phyloP scores from a whole-genome alignment of 2,797 vertebrate species.

The Lepilemur septentrionalis region DNA sequence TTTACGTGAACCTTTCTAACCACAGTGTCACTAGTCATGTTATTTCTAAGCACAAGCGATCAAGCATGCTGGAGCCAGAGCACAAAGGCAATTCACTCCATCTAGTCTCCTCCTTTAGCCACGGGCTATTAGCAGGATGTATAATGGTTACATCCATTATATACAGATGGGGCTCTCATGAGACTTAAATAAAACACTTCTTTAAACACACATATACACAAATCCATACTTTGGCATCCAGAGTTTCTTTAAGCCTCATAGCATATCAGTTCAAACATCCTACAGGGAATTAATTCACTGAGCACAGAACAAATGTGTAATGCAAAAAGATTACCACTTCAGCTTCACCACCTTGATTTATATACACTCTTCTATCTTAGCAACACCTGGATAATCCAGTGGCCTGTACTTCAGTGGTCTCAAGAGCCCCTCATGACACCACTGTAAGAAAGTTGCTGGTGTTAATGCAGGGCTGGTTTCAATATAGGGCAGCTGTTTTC shows the following conservation, averaged over 20 bases:
- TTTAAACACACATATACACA: constrained; percentile 11
- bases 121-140: constrained; percentile 67
- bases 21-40: constrained; percentile 69
- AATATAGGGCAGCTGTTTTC: constrained; percentile 13
- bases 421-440: neutral
- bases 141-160: constrained; percentile 66
- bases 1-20: constrained; percentile 78
- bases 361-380: constrained; percentile 59
- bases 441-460: neutral
- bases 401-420: neutral
- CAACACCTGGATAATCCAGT: neutral
- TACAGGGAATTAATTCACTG: constrained; percentile 57
- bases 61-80: constrained; percentile 49
- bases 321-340: constrained; percentile 24
- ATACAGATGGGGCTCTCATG: constrained; percentile 41
- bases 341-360: constrained; percentile 49
- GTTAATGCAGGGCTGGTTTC: constrained; percentile 17
- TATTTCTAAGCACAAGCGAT: constrained; percentile 73
- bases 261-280: constrained; percentile 34
- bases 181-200: constrained; percentile 68
- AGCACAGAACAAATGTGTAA: constrained; percentile 19
- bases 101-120: constrained; percentile 72
- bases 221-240: neutral
- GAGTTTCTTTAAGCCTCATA: constrained; percentile 43
- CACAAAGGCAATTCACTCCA: constrained; percentile 37